Evolutionary conservation across 2,113 vertebrate species (phyloP), one percentile per base, ranked within the genome.

Genomic region (Ariopsis seemanni): DNA sequence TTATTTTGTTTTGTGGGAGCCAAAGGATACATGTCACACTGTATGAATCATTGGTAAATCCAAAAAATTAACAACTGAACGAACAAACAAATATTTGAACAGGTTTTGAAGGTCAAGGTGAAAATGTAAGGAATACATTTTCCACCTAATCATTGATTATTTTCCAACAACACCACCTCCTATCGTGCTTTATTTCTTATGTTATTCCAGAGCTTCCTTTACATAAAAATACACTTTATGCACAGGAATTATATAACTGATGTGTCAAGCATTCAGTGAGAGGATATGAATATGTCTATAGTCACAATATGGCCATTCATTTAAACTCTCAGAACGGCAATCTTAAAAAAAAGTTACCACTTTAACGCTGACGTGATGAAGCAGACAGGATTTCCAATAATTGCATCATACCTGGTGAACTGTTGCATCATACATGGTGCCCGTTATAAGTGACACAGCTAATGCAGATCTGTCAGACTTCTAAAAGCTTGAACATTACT

Each of bases 351-450:
- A 72, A 4, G 27, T 42, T 72, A 11, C 1, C 74, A 48, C 17
- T 74, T 74, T 48, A 53, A 52, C 14, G 48, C 74, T 30, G 42
- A 52, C 1, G 11, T 77, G 48, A 77, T 4, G 20, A 48, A 4
- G 71, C 42, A 50, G 5, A 22, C 42, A 74, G 42, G 15, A 53
- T 77, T 77, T 77, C 74, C 22, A 53, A 15, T 22, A 25, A 52
- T 77, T 77, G 74, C 74, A n/a, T 77, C 48, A 77, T 25, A 77
- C 22, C 25, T 77, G n/a, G 48, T 53, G n/a, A 53, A 77, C 50
- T 77, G 74, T 77, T 52, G 48, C 22, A 57, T 67, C 20, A 71
- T 72, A 11, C 42, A 42, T 4, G 3, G 42, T 42, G 17, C n/a
- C 65, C 57, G 9, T 34, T 52, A 50, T 74, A 74, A 69, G 48